Conservation (phyloP, 2,888 invertebrate genomes). For the Dryocosmus kuriphilus region DNA sequence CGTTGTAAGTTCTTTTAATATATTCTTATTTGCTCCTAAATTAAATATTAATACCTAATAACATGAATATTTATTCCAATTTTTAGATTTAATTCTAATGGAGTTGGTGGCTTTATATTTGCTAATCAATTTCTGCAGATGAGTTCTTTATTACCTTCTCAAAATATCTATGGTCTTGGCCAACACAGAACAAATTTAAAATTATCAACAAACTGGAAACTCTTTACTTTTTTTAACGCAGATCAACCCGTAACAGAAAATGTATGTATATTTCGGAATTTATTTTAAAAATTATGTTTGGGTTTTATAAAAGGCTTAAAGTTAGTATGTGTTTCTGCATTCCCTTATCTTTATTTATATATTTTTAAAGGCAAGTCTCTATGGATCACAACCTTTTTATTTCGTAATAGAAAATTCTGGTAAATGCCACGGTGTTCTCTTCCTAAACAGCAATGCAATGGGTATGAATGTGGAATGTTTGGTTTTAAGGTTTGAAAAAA, state of each 20-base stretch:
- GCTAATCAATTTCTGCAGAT: slow-evolving; percentile 88
- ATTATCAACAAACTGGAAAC: slow-evolving; percentile 84
- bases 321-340: background rate
- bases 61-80: background rate
- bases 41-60: background rate
- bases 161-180: slow-evolving; percentile 86
- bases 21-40: background rate
- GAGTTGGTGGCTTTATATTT: slow-evolving; percentile 84
- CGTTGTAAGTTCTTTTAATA: slow-evolving; percentile 58
- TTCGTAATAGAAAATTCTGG: slow-evolving; percentile 85
- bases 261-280: slow-evolving; percentile 72
- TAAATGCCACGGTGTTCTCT: slow-evolving; percentile 87
- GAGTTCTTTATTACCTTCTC: slow-evolving; percentile 81
- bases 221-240: slow-evolving; percentile 84
- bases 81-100: slow-evolving; percentile 82
- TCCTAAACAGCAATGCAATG: slow-evolving; percentile 92
- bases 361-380: slow-evolving; percentile 84
- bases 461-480: slow-evolving; percentile 79
- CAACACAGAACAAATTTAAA: slow-evolving; percentile 83
- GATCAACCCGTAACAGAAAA: slow-evolving; percentile 84
- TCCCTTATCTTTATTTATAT: background rate
- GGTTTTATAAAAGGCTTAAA: background rate
- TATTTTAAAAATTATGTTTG: background rate
- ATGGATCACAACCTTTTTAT: slow-evolving; percentile 93
- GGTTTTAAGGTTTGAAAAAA: background rate